Evolutionary conservation across 2,113 vertebrate genomes (phyloP).

Genomic region (Pseudorhombus dupliciocellatus): DNA sequence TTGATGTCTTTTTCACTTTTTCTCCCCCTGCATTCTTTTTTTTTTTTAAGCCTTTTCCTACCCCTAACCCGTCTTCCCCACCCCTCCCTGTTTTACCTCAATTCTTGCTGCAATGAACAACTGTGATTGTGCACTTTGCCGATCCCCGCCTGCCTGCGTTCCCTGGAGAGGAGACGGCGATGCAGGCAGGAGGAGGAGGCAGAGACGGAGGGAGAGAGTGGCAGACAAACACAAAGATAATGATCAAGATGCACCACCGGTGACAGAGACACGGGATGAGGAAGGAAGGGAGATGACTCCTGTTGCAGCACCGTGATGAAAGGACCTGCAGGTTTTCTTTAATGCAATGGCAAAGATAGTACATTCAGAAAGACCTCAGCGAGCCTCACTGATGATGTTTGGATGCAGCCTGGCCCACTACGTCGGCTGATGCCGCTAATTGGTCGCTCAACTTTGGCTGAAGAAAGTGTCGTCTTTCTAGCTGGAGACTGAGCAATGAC

Average conservation of each 20-base stretch:
- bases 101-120: constrained; percentile 58
- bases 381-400: not conserved
- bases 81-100: constrained; percentile 50
- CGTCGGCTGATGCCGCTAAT: constrained; percentile 17
- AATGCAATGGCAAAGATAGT: constrained; percentile 19
- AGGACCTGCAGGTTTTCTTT: constrained; percentile 24
- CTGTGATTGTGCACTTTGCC: constrained; percentile 69
- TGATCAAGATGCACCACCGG: constrained; percentile 47
- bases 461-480: constrained; percentile 1
- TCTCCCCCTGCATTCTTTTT: constrained; percentile 29
- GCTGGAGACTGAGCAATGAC: not conserved
- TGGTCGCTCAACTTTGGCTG: constrained; percentile 27
- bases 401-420: not conserved
- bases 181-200: constrained; percentile 9
- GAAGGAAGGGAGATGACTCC: constrained; percentile 19
- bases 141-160: constrained; percentile 46
- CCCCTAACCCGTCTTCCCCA: not conserved
- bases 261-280: constrained; percentile 22
- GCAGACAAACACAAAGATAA: constrained; percentile 53
- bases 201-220: constrained; percentile 29
- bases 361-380: constrained; percentile 5
- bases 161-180: constrained; percentile 48
- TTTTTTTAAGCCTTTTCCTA: constrained; percentile 13
- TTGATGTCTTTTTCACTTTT: constrained; percentile 54
- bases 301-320: constrained; percentile 30